Percentiles rank a stretch among this genome's conserved stretches.
phyloP scores from a whole-genome alignment of 2,888 invertebrate genomes.

The Heliconius cydno region DNA sequence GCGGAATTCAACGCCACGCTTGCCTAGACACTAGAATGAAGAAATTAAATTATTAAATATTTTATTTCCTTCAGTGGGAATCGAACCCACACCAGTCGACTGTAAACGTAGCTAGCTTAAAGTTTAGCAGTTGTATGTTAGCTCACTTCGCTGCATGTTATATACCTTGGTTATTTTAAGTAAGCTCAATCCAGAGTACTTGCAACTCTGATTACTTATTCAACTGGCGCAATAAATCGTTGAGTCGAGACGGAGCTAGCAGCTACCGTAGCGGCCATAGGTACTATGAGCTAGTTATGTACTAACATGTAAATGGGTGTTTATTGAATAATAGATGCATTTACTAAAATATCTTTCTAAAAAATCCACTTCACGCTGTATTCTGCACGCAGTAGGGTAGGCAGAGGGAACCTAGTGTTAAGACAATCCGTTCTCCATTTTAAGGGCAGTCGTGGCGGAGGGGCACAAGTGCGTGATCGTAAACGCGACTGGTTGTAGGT shows the following conservation, averaged over 20 bases:
- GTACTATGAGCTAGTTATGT: background rate
- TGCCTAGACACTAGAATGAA: no score
- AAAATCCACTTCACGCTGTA: no score
- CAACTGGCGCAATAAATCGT: constrained; percentile 22
- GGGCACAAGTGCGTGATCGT: no score
- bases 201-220: constrained; percentile 22
- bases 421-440: no score
- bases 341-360: background rate
- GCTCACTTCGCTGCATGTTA: background rate
- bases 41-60: no score
- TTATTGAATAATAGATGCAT: constrained; percentile 6
- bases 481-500: no score
- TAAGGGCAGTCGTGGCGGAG: no score
- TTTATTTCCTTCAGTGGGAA: no score
- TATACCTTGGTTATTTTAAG: background rate
- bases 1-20: no score
- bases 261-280: background rate
- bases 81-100: no score
- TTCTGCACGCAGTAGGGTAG: no score
- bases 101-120: background rate
- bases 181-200: constrained; percentile 4
- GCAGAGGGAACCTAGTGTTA: no score
- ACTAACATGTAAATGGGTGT: background rate
- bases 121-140: background rate
- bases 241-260: background rate